Percentiles rank a stretch among this genome's conserved stretches.
Evolutionary conservation across 2,113 vertebrate species (phyloP).

Genomic region (Clarias macrocephalus): DNA sequence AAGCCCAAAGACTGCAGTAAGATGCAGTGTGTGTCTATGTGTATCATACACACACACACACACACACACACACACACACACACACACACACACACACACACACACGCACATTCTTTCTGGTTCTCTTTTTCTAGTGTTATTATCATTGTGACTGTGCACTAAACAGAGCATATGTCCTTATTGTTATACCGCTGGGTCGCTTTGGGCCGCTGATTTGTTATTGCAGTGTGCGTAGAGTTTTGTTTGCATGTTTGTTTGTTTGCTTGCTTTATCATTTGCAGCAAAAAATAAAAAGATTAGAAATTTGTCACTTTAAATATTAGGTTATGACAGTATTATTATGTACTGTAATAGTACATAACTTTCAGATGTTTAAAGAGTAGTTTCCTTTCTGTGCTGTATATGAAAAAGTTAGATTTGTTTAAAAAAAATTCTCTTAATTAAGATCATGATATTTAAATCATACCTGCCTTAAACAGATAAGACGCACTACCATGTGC

Average conservation of each 20-base stretch:
- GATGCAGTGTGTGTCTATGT: conserved; percentile 19
- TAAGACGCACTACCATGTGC: neutral
- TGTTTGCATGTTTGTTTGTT: neutral
- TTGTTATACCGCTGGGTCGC: neutral
- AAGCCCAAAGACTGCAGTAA: conserved; percentile 55
- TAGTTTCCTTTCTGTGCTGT: neutral
- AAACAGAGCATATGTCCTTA: neutral
- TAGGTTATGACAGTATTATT: neutral
- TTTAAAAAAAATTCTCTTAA: neutral
- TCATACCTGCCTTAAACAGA: neutral
- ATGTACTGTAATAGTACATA: too few relatives aligned
- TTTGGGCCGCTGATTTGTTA: neutral
- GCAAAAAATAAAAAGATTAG: neutral
- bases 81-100: conserved; percentile 4
- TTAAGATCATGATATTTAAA: neutral
- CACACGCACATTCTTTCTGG: conserved; percentile 11
- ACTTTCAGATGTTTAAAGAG: neutral
- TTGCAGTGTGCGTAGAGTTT: neutral
- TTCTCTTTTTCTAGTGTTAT: conserved; percentile 10
- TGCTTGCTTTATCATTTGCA: neutral
- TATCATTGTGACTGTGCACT: neutral
- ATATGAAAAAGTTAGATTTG: neutral
- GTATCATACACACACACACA: neutral
- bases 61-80: neutral
- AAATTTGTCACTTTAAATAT: neutral